Conservation (phyloP, 2,113 vertebrate genomes). For the Falco punctatus region DNA sequence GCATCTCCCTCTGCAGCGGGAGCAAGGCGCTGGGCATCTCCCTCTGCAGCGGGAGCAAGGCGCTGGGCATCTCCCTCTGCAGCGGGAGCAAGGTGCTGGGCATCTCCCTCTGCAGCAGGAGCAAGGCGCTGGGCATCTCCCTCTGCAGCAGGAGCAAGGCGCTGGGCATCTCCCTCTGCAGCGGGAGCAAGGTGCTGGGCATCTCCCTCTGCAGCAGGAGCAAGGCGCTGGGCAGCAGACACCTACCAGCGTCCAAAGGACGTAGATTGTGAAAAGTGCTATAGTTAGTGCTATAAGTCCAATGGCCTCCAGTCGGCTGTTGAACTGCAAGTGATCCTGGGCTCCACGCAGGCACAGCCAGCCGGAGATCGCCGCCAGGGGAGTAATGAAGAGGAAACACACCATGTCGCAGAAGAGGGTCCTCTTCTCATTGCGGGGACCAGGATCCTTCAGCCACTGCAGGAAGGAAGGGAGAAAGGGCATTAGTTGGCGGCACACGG, state of each 20-base stretch:
- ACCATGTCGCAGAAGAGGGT: constrained; percentile 96
- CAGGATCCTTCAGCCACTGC: constrained; percentile 93
- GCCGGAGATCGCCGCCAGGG: constrained; percentile 91
- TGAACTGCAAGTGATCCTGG: constrained; percentile 92
- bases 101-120: background rate
- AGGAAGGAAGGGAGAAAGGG: background rate
- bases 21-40: background rate
- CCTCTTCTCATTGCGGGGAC: constrained; percentile 91
- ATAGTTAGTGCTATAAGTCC: constrained; percentile 96
- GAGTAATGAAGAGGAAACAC: constrained; percentile 96
- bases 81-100: background rate
- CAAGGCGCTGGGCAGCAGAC: background rate
- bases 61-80: background rate
- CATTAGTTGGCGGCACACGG: rapidly evolving
- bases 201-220: too few relatives aligned
- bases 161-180: too few relatives aligned
- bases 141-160: too few relatives aligned
- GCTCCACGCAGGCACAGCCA: constrained; percentile 94
- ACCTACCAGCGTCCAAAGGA: constrained; percentile 96
- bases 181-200: too few relatives aligned
- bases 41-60: background rate
- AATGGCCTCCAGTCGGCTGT: constrained; percentile 92
- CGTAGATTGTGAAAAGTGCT: constrained; percentile 96
- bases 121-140: too few relatives aligned
- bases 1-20: background rate